These are phyloP conservation scores for Ophion ellenae DNA, from an alignment of 2,888 invertebrate species.

Conservation along the genomic window DNA sequence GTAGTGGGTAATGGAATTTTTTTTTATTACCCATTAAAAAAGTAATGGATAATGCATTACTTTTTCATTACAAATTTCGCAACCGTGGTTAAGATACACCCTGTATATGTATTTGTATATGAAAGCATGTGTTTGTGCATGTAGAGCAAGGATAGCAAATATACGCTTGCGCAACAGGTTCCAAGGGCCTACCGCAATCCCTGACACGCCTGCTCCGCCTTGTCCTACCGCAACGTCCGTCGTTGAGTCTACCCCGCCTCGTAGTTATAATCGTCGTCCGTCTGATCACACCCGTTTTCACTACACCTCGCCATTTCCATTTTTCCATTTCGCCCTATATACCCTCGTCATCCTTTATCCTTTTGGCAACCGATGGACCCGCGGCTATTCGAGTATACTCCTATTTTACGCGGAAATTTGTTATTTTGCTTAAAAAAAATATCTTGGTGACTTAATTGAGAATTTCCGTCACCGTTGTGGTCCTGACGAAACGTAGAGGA, in stretches of 20 bases:
- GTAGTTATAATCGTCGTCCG: conserved; percentile 40
- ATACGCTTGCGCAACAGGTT: conserved; percentile 74
- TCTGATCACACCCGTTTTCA: conserved; percentile 37
- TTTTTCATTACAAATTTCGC: too few species aligned
- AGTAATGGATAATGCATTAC: too few species aligned
- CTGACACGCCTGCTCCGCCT: conserved; percentile 47
- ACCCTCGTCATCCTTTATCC: too few species aligned
- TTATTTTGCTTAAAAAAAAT: not conserved
- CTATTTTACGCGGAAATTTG: not conserved
- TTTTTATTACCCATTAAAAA: too few species aligned
- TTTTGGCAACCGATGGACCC: too few species aligned
- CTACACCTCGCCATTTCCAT: not conserved
- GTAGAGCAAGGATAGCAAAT: conserved; percentile 20
- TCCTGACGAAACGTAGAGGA: too few species aligned
- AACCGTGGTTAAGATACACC: too few species aligned
- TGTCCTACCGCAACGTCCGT: conserved; percentile 70
- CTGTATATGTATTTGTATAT: not conserved
- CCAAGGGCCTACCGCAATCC: conserved; percentile 74
- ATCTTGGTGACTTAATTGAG: not conserved
- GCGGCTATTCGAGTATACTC: too few species aligned
- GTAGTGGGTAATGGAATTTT: too few species aligned
- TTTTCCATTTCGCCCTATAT: too few species aligned
- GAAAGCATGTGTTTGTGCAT: conserved; percentile 9
- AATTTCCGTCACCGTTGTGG: not conserved
- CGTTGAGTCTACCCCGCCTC: conserved; percentile 41